Evolutionary conservation across 1,140 invertebrate genomes (phyloP).

Genomic region (Helicoverpa armigera): DNA sequence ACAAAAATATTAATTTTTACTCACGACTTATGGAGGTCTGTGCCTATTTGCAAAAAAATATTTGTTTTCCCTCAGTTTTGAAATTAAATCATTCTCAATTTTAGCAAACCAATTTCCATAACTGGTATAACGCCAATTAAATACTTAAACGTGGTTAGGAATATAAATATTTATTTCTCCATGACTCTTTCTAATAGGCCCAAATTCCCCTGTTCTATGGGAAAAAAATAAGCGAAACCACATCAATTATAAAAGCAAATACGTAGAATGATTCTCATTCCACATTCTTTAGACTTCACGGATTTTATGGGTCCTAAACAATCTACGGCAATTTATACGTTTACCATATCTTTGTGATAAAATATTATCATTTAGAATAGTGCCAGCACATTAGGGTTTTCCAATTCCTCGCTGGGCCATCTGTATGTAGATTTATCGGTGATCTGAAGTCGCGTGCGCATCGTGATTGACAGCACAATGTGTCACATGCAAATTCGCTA

Average conservation of each 20-base stretch:
- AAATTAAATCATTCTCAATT: not conserved
- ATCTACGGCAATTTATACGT: conserved; percentile 18
- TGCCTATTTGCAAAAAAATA: not conserved
- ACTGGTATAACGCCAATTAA: conserved; percentile 13
- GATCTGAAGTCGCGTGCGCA: conserved; percentile 67
- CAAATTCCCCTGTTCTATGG: conserved; percentile 17
- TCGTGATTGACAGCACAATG: conserved; percentile 75
- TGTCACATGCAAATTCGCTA: conserved; percentile 69
- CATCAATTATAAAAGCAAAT: conserved; percentile 31
- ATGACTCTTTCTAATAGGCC: conserved; percentile 28
- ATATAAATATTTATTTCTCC: not conserved
- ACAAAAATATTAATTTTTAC: no score
- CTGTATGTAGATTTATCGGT: conserved; percentile 71
- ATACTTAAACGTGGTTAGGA: conserved; percentile 12
- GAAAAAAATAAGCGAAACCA: conserved; percentile 29
- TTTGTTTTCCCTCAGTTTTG: not conserved
- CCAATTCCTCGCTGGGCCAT: conserved; percentile 60
- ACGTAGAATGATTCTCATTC: not conserved
- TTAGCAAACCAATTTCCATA: conserved; percentile 5
- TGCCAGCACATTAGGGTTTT: conserved; percentile 65
- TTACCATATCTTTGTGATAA: conserved; percentile 48
- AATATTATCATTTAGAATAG: conserved; percentile 49
- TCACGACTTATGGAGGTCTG: not conserved
- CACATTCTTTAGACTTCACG: conserved; percentile 33
- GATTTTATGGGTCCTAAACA: not conserved